These are phyloP conservation scores for Opisthocomus hoazin DNA, from an alignment of 2,113 vertebrate genomes.

Conservation along the genomic window DNA sequence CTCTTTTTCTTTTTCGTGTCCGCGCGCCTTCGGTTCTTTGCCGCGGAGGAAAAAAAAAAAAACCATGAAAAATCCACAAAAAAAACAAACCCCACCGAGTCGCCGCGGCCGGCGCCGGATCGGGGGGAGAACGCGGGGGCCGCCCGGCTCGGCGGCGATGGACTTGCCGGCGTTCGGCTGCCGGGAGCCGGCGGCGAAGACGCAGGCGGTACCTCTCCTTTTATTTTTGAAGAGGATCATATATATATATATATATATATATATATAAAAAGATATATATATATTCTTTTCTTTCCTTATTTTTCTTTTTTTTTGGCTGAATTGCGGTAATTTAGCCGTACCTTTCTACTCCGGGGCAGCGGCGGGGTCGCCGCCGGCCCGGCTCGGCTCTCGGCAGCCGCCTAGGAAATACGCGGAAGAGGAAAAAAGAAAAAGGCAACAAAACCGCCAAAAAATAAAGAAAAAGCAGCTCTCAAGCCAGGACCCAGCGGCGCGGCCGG, in stretches of 20 bases:
- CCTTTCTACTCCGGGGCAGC: conserved; percentile 61
- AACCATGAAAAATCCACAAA: no score
- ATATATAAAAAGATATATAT: conserved; percentile 10
- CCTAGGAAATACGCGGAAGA: conserved; percentile 64
- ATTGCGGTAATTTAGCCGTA: conserved; percentile 69
- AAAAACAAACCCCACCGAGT: no score
- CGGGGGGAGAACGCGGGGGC: not conserved
- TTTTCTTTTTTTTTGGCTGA: conserved; percentile 58
- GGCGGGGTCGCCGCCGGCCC: conserved; percentile 52
- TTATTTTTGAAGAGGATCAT: conserved; percentile 63
- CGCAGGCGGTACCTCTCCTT: conserved; percentile 72
- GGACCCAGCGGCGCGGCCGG: not conserved
- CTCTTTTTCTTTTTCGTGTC: conserved; percentile 54
- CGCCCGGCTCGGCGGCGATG: conserved; percentile 20
- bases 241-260: not conserved
- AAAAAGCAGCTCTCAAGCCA: not conserved
- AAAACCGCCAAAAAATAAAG: conserved; percentile 58
- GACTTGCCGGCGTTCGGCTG: conserved; percentile 50
- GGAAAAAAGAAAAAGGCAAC: conserved; percentile 58
- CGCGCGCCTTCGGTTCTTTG: conserved; percentile 70
- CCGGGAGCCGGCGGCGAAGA: conserved; percentile 64
- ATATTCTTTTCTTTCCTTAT: conserved; percentile 9
- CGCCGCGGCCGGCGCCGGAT: not conserved
- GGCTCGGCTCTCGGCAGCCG: conserved; percentile 64
- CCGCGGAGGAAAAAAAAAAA: conserved; percentile 68